These are phyloP conservation scores for Pseudorasbora parva DNA, from an alignment of 2,113 vertebrate genomes.

Conservation along the genomic window DNA sequence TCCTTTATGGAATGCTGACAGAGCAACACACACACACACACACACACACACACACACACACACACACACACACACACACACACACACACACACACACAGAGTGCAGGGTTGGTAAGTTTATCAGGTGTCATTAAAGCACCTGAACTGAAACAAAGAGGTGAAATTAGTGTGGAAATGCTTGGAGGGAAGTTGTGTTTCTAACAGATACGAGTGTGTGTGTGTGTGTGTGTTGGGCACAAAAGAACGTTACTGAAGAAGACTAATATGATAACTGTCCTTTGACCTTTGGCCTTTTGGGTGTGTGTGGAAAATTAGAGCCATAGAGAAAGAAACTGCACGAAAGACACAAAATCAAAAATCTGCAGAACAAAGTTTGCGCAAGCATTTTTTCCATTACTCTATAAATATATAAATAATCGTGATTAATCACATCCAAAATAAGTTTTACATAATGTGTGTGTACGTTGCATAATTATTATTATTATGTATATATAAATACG, in stretches of 20 bases:
- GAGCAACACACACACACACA: background rate
- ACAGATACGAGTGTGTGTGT: background rate
- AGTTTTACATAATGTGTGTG: too few relatives aligned
- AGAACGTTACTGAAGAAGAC: background rate
- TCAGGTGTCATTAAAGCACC: background rate
- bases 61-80: background rate
- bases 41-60: background rate
- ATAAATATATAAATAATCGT: too few relatives aligned
- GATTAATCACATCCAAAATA: too few relatives aligned
- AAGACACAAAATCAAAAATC: slow-evolving; percentile 40
- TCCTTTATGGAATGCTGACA: slow-evolving; percentile 10
- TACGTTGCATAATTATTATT: too few relatives aligned
- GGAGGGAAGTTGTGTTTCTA: background rate
- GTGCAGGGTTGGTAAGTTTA: background rate
- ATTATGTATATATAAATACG: too few relatives aligned
- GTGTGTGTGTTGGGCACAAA: slow-evolving; percentile 7
- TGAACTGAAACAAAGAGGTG: background rate
- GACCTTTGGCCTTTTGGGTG: slow-evolving; percentile 43
- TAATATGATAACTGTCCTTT: slow-evolving; percentile 41
- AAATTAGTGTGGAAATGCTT: background rate
- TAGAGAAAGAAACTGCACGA: background rate
- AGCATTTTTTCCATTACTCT: background rate
- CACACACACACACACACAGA: background rate
- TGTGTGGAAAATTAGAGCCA: slow-evolving; percentile 17
- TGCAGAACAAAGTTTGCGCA: background rate